Evolutionary conservation across 2,888 invertebrate species (phyloP).

Genomic region (Serrognathus titanus): DNA sequence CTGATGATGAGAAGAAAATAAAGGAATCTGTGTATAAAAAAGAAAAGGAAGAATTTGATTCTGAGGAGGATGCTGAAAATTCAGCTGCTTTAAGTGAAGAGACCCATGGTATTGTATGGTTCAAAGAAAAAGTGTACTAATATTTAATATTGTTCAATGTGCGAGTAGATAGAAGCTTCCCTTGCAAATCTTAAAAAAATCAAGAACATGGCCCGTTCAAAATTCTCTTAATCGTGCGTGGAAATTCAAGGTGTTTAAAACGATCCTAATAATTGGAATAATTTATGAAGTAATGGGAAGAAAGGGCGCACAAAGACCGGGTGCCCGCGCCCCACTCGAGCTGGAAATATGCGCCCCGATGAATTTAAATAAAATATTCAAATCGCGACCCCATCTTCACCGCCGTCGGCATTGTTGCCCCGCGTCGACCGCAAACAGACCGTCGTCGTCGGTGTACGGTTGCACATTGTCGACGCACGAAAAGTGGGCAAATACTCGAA

Average conservation of each 20-base stretch:
- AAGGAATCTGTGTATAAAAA: conserved; percentile 29
- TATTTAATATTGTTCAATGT: too few relatives aligned
- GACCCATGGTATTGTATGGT: conserved; percentile 19
- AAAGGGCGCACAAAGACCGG: too few relatives aligned
- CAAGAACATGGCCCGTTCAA: too few relatives aligned
- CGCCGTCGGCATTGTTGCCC: conserved; percentile 4
- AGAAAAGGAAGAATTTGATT: conserved; percentile 29
- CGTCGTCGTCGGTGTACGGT: not conserved
- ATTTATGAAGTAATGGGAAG: too few relatives aligned
- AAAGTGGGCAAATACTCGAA: not conserved
- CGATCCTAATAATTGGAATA: too few relatives aligned
- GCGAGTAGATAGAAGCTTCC: too few relatives aligned
- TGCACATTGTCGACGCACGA: not conserved
- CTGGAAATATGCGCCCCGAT: too few relatives aligned
- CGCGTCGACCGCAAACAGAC: conserved; percentile 1
- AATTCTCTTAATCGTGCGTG: too few relatives aligned
- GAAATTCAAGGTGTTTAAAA: too few relatives aligned
- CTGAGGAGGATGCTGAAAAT: conserved; percentile 43
- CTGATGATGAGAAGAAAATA: conserved; percentile 32
- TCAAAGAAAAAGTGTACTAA: too few relatives aligned
- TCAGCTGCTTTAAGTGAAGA: conserved; percentile 47
- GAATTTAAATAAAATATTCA: conserved; percentile 1
- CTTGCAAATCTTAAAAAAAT: too few relatives aligned
- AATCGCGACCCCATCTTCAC: conserved; percentile 11
- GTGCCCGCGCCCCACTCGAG: too few relatives aligned